Base-by-base conservation (phyloP, 2,797 vertebrate genomes). In the Poliocrania exsul region DNA sequence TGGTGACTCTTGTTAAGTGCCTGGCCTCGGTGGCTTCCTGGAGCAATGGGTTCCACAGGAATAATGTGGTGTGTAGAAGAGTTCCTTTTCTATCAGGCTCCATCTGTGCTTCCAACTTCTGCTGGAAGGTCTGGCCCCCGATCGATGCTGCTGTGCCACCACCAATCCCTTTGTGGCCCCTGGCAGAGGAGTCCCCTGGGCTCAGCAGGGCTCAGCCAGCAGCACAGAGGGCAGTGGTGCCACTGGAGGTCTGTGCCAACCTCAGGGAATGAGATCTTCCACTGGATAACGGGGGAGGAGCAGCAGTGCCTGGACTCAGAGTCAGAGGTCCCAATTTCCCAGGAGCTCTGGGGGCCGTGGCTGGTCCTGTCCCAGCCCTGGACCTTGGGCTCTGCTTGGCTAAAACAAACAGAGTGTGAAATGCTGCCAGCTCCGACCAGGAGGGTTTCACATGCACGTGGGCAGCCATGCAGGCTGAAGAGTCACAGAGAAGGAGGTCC, bases 181-280 rank as follows among this genome's bases (percentile, higher is more conserved):
- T 1, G 51, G 75, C 88, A 86, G 35, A 66, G 60, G 8, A 5
- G 28, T 17, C 25, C 47, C 19, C 23, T 0, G 0, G 53, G 42
- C 23, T 19, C 26, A 53, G 69, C 51, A 47, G 65, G 47, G 74
- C 49, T 51, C 70, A 21, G 66, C 33, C 5, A 10, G 2, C 16
- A 35, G 62, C 38, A 20, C 49, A 3, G 6, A 51, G 49, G 35
- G 64, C 40, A 14, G 7, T 0, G 12, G 3, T 33, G 46, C 31
- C 56, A 8, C 66, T 18, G 73, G 19, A 61, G 65, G n/a, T 23
- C 38, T 28, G 25, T 9, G 33, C 53, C 49, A 88, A 38, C 46
- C 37, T n/a, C n/a, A 14, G 58, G 60, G 54, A 69, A 17, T 0
- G 24, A 44, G 51, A n/a, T 72, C 58, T 81, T 40, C 82, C 42